Percentiles rank a stretch among this genome's conserved stretches.
These are phyloP conservation scores for Zenarchopterus dispar DNA, from an alignment of 2,797 vertebrate genomes.

Conservation along the genomic window DNA sequence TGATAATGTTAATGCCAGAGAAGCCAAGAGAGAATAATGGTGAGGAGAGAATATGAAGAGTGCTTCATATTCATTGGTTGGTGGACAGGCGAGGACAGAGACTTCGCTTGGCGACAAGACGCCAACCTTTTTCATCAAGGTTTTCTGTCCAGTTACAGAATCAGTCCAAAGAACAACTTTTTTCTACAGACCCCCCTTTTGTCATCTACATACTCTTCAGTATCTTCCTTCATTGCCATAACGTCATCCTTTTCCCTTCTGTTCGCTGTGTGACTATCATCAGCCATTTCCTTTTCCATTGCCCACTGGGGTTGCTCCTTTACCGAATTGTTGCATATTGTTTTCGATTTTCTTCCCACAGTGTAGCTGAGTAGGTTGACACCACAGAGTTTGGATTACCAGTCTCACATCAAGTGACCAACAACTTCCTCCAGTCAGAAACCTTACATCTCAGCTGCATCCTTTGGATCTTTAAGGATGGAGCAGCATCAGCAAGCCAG, in stretches of 20 bases:
- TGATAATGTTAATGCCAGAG: slow-evolving; percentile 49
- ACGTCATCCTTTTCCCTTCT: slow-evolving; percentile 29
- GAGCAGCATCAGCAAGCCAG: slow-evolving; percentile 29
- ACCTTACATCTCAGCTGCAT: slow-evolving; percentile 26
- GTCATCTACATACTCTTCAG: slow-evolving; percentile 5
- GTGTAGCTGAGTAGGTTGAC: slow-evolving; percentile 7
- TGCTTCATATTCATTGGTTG: slow-evolving; percentile 15
- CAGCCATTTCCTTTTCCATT: slow-evolving; percentile 21
- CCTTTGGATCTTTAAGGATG: slow-evolving; percentile 41
- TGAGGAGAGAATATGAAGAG: slow-evolving; percentile 49
- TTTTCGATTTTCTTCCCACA: slow-evolving; percentile 5
- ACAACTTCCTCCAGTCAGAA: slow-evolving; percentile 24
- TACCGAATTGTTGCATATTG: slow-evolving; percentile 4
- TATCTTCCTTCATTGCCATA: slow-evolving; percentile 6
- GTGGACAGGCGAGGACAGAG: no score
- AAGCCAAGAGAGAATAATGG: slow-evolving; percentile 43
- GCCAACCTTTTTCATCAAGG: slow-evolving; percentile 24
- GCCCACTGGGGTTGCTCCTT: slow-evolving; percentile 16
- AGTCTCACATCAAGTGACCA: slow-evolving; percentile 12
- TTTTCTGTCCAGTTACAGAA: slow-evolving; percentile 32
- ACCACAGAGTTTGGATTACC: slow-evolving; percentile 6
- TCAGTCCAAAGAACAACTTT: slow-evolving; percentile 41
- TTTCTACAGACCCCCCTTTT: slow-evolving; percentile 16
- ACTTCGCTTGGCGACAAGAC: slow-evolving; percentile 29
- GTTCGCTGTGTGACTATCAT: slow-evolving; percentile 30